Percentiles rank a stretch among this genome's conserved stretches.
These are phyloP conservation scores for Anaspis maculata DNA, from an alignment of 2,888 invertebrate species.

Conservation along the genomic window DNA sequence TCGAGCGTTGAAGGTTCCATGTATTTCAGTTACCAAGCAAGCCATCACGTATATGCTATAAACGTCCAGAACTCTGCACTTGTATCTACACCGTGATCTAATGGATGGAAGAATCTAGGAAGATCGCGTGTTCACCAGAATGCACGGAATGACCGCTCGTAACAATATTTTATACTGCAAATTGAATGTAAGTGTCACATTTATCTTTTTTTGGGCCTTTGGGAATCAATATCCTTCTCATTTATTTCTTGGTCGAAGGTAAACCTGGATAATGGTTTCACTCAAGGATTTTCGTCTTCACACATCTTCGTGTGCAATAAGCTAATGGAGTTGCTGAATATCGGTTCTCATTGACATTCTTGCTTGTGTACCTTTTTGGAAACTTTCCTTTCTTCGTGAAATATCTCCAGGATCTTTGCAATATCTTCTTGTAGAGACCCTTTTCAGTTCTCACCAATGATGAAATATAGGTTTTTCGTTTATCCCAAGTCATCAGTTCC, in stretches of 20 bases:
- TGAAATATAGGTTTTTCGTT: not conserved
- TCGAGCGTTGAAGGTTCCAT: too few relatives aligned
- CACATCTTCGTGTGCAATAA: slow-evolving; percentile 7
- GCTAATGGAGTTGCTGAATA: not conserved
- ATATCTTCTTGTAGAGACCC: too few relatives aligned
- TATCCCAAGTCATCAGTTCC: not conserved
- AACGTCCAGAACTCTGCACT: too few relatives aligned
- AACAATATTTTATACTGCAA: slow-evolving; percentile 10
- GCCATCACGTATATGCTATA: too few relatives aligned
- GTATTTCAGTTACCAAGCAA: too few relatives aligned
- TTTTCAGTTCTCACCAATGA: too few relatives aligned
- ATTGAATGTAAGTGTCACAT: slow-evolving; percentile 12
- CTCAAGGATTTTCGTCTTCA: slow-evolving; percentile 6
- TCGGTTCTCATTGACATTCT: slow-evolving; percentile 8
- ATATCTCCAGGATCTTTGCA: too few relatives aligned
- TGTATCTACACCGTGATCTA: too few relatives aligned
- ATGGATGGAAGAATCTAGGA: too few relatives aligned
- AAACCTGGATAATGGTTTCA: slow-evolving; percentile 2
- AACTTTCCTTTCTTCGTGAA: not conserved
- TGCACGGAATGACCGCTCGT: too few relatives aligned
- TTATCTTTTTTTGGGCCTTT: slow-evolving; percentile 13
- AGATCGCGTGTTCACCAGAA: too few relatives aligned
- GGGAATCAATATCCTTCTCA: slow-evolving; percentile 8
- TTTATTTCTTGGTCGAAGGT: not conserved
- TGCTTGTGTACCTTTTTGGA: slow-evolving; percentile 7